Evolutionary conservation across 2,888 invertebrate genomes (phyloP).

Genomic region (Phania funesta): DNA sequence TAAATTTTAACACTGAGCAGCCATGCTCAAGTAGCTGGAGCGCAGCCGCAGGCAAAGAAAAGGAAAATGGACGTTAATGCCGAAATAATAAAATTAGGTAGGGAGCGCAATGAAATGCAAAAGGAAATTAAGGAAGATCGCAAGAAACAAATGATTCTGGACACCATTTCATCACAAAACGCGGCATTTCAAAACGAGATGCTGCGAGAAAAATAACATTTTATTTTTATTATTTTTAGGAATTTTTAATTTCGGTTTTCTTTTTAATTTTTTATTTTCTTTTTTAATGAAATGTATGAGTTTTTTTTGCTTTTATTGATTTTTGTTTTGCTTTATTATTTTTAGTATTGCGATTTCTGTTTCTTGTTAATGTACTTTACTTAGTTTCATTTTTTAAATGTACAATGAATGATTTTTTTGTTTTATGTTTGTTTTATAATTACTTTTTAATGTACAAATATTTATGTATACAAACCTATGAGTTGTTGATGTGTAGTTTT

Average conservation of each 20-base stretch:
- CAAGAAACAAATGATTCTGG: background rate
- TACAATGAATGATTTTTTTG: background rate
- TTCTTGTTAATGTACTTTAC: background rate
- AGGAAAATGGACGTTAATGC: constrained; percentile 3
- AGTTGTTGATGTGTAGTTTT: background rate
- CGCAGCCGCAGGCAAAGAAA: background rate
- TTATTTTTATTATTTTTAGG: background rate
- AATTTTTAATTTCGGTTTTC: background rate
- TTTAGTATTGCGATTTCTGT: background rate
- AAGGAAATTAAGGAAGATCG: background rate
- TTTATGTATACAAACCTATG: background rate
- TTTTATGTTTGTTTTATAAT: background rate
- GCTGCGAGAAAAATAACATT: constrained; percentile 4
- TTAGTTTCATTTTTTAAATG: background rate
- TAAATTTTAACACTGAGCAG: background rate
- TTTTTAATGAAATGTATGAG: too few relatives aligned
- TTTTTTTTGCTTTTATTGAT: background rate
- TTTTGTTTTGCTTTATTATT: too few relatives aligned
- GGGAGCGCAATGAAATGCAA: background rate
- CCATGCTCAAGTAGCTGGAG: background rate
- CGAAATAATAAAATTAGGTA: background rate
- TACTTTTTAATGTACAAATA: background rate
- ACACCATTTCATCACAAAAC: background rate
- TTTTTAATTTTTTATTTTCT: background rate
- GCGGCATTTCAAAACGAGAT: background rate